These are phyloP conservation scores for Setophaga coronata DNA, from an alignment of 2,113 vertebrate species.

Conservation along the genomic window DNA sequence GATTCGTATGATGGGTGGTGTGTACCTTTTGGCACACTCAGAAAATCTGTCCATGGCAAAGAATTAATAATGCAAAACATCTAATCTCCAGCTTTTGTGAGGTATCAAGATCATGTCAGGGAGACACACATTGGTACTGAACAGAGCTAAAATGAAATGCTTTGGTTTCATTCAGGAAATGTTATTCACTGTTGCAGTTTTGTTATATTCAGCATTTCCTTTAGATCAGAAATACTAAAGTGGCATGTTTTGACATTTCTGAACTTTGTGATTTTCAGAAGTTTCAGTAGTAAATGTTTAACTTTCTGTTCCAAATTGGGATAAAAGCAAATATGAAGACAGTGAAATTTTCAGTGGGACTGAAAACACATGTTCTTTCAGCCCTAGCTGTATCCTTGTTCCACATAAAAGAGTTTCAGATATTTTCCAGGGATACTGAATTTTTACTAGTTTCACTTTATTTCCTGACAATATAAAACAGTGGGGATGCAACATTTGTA, in stretches of 20 bases:
- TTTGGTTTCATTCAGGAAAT: constrained; percentile 33
- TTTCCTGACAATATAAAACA: not conserved
- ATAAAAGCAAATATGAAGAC: constrained; percentile 59
- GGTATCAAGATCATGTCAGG: not conserved
- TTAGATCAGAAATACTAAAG: constrained; percentile 47
- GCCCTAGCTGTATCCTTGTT: not conserved
- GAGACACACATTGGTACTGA: not conserved
- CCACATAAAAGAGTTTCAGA: constrained; percentile 42
- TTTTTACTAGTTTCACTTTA: not conserved
- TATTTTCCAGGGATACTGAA: constrained; percentile 26
- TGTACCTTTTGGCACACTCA: not conserved
- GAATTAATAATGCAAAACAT: not conserved
- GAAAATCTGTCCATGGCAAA: not conserved
- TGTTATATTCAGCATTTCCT: constrained; percentile 28
- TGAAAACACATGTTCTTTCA: constrained; percentile 57
- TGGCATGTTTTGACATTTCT: constrained; percentile 51
- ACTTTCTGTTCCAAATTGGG: constrained; percentile 29
- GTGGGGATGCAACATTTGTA: not conserved
- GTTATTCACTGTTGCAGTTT: not conserved
- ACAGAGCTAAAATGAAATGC: not conserved
- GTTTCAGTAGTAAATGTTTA: constrained; percentile 45
- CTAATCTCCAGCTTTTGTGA: not conserved
- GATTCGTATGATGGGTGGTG: rapidly evolving
- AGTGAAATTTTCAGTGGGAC: constrained; percentile 55
- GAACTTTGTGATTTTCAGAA: constrained; percentile 51